Evolutionary conservation across 2,113 vertebrate genomes (phyloP), one percentile per base, ranked within the genome.

Genomic region (Arenaria interpres): DNA sequence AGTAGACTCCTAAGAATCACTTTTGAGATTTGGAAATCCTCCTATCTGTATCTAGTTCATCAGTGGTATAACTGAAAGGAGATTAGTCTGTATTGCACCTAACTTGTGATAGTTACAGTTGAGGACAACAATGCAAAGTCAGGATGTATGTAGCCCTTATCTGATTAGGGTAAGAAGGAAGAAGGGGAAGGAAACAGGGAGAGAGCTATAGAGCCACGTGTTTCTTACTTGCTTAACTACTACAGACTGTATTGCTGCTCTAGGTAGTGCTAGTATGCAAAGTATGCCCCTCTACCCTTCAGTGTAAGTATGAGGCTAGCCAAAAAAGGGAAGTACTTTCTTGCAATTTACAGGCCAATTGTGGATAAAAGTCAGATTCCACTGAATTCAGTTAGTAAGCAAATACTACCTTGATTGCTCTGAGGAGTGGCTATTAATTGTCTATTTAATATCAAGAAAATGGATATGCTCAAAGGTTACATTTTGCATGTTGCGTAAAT

Each of bases 121-220:
- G 28, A 82, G 35, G 77, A 43, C 22, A 75, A 32, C 30, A 53
- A 16, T 37, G 35, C 7, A 56, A 14, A 57, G 32, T 68, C 32
- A 33, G 33, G 18, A 41, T 46, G 17, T 9, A 45, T 41, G 16
- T 12, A 48, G 11, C 21, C 20, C 15, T 85, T 85, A 35, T 19
- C 9, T 59, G 27, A 33, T 24, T 9, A 45, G 12, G 2, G 3
- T 75, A 39, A 72, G 23, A 67, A 82, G 25, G 8, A 75, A 23
- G 10, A 54, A 75, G 8, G 8, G 15, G 12, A 62, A 24, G 7
- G 18, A 85, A 50, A 57, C 3, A n/a, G 19, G 24, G 3, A 86
- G 4, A 46, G 6, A 81, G 7, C 7, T 66, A 16, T 12, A 57
- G 4, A 57, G 9, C 2, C 8, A 4, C 3, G 15, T 4, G 3